phyloP scores from a whole-genome alignment of 2,113 vertebrate species.

The Epinephelus lanceolatus region DNA sequence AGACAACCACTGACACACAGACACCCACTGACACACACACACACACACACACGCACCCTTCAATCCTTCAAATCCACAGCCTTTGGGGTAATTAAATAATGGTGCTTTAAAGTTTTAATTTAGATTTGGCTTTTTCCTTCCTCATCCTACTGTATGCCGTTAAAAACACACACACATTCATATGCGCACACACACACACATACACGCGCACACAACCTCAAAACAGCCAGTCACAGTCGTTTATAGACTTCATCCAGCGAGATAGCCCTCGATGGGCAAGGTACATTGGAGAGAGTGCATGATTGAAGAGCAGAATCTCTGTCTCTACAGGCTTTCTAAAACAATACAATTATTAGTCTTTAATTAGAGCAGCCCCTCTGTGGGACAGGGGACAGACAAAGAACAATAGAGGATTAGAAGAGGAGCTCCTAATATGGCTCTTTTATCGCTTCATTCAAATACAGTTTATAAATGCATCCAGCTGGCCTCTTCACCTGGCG shows the following conservation, averaged over 20 bases:
- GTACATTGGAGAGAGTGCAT: conserved; percentile 65
- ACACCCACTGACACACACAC: conserved; percentile 54
- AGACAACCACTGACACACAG: background rate
- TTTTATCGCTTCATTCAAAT: conserved; percentile 77
- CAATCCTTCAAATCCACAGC: conserved; percentile 89
- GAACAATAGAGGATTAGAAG: conserved; percentile 80
- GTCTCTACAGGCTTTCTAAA: conserved; percentile 81
- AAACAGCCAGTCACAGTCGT: conserved; percentile 32
- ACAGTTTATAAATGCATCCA: conserved; percentile 66
- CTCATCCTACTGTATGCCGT: conserved; percentile 82
- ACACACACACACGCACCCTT: conserved; percentile 34
- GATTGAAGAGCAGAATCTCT: conserved; percentile 77
- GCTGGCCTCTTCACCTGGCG: conserved; percentile 41
- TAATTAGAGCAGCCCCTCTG: conserved; percentile 81
- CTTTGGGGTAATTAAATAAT: conserved; percentile 99
- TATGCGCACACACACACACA: background rate
- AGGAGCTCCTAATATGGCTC: conserved; percentile 76
- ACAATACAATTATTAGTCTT: conserved; percentile 85
- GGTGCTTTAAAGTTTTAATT: conserved; percentile 99
- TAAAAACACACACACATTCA: background rate
- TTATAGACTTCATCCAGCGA: conserved; percentile 65
- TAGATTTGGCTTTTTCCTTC: conserved; percentile 86
- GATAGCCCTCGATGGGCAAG: conserved; percentile 70
- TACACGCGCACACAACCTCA: background rate
- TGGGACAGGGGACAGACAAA: conserved; percentile 76